Conservation (phyloP, 2,113 vertebrate genomes). For the Periophthalmus modestus region DNA sequence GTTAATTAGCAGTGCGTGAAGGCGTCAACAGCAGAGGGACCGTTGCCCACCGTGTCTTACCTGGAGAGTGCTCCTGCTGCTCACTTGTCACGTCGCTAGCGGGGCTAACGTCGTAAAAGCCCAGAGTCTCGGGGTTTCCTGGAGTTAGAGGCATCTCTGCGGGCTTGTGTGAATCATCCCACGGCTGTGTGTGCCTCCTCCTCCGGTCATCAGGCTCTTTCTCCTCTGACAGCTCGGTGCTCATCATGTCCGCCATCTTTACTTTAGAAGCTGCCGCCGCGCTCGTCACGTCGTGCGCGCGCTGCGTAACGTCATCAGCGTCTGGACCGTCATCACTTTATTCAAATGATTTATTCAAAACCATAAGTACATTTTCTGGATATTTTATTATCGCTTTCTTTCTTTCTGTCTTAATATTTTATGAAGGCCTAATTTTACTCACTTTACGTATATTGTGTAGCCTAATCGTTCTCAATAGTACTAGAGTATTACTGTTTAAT, state of each 20-base stretch:
- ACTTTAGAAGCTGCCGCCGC: conserved; percentile 27
- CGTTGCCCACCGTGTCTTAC: conserved; percentile 46
- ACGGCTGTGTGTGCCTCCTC: conserved; percentile 39
- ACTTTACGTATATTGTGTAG: background rate
- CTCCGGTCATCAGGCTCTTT: conserved; percentile 66
- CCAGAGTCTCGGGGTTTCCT: conserved; percentile 73
- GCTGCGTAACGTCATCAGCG: conserved; percentile 32
- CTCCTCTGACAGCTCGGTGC: conserved; percentile 65
- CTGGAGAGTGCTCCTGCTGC: conserved; percentile 67
- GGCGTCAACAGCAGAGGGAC: background rate
- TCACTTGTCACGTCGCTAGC: conserved; percentile 42
- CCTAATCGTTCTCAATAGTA: background rate
- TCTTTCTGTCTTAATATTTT: too few relatives aligned
- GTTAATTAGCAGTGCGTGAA: background rate
- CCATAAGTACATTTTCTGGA: too few relatives aligned
- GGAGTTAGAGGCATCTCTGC: conserved; percentile 31
- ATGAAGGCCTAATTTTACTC: too few relatives aligned
- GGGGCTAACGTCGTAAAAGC: conserved; percentile 72
- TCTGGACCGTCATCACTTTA: background rate
- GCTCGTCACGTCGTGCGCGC: conserved; percentile 20
- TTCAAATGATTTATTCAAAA: background rate
- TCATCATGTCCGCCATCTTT: conserved; percentile 79
- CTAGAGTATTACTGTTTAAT: too few relatives aligned
- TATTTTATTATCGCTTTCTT: too few relatives aligned
- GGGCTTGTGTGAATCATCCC: conserved; percentile 45